Evolutionary conservation across 2,113 vertebrate species (phyloP).

Genomic region (Gymnarchus niloticus): DNA sequence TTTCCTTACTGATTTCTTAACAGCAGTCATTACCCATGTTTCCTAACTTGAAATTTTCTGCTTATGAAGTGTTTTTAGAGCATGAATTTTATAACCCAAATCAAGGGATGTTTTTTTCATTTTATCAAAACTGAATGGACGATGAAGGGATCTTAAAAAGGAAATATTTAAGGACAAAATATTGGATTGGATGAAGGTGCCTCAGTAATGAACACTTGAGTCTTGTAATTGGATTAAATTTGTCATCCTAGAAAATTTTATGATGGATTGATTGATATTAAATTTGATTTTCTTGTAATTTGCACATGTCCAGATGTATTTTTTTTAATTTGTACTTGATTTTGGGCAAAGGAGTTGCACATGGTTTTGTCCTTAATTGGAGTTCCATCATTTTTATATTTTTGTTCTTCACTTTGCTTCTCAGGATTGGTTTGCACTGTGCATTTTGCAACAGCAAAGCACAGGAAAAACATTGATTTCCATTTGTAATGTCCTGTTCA

Average conservation of each 20-base stretch:
- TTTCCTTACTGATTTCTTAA: no score
- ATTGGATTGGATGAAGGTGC: not conserved
- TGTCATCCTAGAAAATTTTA: no score
- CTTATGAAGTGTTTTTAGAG: not conserved
- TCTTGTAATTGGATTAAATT: no score
- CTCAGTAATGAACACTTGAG: no score
- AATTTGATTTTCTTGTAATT: not conserved
- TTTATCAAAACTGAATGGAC: not conserved
- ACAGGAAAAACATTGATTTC: not conserved
- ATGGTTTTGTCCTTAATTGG: not conserved
- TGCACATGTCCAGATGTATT: not conserved
- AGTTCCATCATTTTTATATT: not conserved
- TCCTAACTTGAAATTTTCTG: not conserved
- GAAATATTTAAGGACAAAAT: not conserved
- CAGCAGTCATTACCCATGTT: no score
- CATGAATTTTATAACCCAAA: not conserved
- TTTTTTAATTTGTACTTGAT: not conserved
- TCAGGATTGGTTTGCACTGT: not conserved
- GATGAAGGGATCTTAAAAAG: not conserved
- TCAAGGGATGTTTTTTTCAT: not conserved
- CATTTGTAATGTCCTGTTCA: not conserved
- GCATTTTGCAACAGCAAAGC: not conserved
- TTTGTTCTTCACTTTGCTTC: not conserved
- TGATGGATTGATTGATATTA: no score
- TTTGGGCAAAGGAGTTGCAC: not conserved